Evolutionary conservation across 2,888 invertebrate species (phyloP), one percentile per base, ranked within the genome.

Genomic region (Xanthorhoe designata): DNA sequence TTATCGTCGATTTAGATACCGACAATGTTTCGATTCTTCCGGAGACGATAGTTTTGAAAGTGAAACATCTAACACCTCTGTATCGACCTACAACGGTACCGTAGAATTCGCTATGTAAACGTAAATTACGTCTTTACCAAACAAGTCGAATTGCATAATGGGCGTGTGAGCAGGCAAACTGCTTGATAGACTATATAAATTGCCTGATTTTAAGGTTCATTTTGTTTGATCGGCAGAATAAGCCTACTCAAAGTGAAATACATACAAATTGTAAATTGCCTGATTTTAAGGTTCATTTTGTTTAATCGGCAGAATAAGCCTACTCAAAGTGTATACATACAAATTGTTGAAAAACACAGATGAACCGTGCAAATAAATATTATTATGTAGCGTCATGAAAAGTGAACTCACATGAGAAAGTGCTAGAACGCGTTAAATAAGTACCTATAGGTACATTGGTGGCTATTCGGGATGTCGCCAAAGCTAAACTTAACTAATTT

Each of bases 81-180:
- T 24, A 24, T 4, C 1, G 1, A 24, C 24, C 4, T 3, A 4
- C 24, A 24, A 4, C 24, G 24, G 24, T 24, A 24, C 24, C 24
- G 24, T 24, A 24, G 24, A 24, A 24, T 24, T 24, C 24, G 24
- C 4, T 24, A 24, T 3, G 24, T 24, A 24, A 24, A 24, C 24
- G 24, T 47, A 17, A 17, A 8, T 15, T 47, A 47, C 38, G 47
- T 17, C 7, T 47, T 47, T 8, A 47, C 17, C 15, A 47, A 47
- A 47, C 47, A 47, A 47, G 15, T 17, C 17, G 47, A 47, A 17
- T 47, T 47, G 47, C 47, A 47, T 47, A 47, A 47, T 47, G 17
- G 17, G 15, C 47, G 17, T 15, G 47, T 17, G 15, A 17, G 17
- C 17, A 5, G 47, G 7, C 17, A 8, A 47, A 17, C 17, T 17